These are phyloP conservation scores for Galerucella pusilla DNA, from an alignment of 2,888 invertebrate species.

Conservation along the genomic window DNA sequence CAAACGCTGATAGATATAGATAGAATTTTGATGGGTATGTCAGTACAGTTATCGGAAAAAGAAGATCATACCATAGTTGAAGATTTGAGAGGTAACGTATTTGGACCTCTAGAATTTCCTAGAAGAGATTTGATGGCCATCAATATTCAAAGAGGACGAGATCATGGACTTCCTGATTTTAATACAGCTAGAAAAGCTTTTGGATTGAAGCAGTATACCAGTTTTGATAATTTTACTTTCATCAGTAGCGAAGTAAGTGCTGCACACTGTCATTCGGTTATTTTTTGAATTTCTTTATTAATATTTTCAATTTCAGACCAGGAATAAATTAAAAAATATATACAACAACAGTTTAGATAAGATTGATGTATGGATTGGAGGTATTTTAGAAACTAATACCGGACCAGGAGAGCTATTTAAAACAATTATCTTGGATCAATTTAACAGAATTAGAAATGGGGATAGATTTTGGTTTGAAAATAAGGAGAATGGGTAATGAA, in stretches of 20 bases:
- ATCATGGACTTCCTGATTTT: constrained; percentile 72
- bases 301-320: constrained; percentile 35
- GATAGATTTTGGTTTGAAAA: constrained; percentile 73
- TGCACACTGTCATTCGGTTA: too few relatives aligned
- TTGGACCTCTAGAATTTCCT: constrained; percentile 71
- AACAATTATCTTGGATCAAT: constrained; percentile 69
- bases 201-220: constrained; percentile 53
- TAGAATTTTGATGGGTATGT: constrained; percentile 69
- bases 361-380: constrained; percentile 70
- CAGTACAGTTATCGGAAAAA: constrained; percentile 67
- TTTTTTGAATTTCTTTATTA: neutral
- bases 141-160: constrained; percentile 69
- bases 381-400: constrained; percentile 67
- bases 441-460: constrained; percentile 68
- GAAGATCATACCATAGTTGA: constrained; percentile 71
- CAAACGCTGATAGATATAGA: constrained; percentile 64
- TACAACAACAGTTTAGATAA: constrained; percentile 63
- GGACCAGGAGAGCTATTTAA: constrained; percentile 68
- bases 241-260: constrained; percentile 30
- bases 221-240: constrained; percentile 54
- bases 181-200: constrained; percentile 69
- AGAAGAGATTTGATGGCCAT: constrained; percentile 70
- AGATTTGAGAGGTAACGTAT: constrained; percentile 70
- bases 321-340: constrained; percentile 52
- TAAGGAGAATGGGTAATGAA: constrained; percentile 60